Base-by-base conservation (phyloP, 2,113 vertebrate genomes). In the Channa maculata region DNA sequence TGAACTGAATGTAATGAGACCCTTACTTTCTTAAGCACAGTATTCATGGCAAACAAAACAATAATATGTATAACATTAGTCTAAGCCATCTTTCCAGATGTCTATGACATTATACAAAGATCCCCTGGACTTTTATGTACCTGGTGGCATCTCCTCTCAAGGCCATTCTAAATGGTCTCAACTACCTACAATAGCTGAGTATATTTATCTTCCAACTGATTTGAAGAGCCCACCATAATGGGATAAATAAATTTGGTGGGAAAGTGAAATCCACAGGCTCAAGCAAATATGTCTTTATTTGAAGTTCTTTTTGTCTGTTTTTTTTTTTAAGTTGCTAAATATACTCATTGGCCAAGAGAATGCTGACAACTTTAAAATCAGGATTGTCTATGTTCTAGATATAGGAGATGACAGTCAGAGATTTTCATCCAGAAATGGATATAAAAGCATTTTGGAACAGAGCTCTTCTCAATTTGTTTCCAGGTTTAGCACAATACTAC, bases 211-310 rank as follows among this genome's bases (percentile, higher is more conserved):
- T 39, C 8, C 36, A 34, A 59, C 41, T 54, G 2, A n/a, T 72
- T 65, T 48, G 63, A 90, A 79, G 86, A 89, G 86, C 75, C 74
- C 85, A 86, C 80, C 79, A 87, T 86, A 83, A 84, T 71, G 63
- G 75, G 46, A 86, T 39, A 54, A 49, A 71, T 46, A 57, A 45
- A 44, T 82, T 63, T 71, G 41, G 66, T 74, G 37, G 72, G 44
- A 46, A 82, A 48, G 38, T 7, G 8, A 74, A 86, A 75, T 80
- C 75, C 73, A 83, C 74, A 82, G 72, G 55, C 77, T 77, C 41
- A 76, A 57, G 13, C 5, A 34, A 57, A 24, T 24, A 24, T 24
- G 24, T 24, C 24, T 24, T 24, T 24, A 24, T 24, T 24, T 24
- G 24, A 24, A 24, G 24, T 24, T 24, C 24, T 24, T 24, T 24